Percentiles rank a stretch among this genome's conserved stretches.
Evolutionary conservation across 1,140 invertebrate genomes (phyloP).

Genomic region (Camponotus pennsylvanicus): DNA sequence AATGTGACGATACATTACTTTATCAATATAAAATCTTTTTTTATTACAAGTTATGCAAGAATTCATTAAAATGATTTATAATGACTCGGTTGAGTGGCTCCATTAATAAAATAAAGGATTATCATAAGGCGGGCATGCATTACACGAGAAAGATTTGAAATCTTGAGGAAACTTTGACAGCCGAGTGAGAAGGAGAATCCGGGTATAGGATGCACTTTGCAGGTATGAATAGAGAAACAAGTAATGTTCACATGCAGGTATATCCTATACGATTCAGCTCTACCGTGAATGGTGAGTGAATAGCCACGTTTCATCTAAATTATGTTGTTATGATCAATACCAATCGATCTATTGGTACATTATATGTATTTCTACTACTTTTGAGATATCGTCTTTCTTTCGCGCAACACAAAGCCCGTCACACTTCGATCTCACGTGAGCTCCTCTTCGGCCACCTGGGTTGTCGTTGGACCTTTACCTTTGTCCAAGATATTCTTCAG

Average conservation of each 20-base stretch:
- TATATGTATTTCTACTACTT: conserved; percentile 67
- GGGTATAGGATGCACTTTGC: conserved; percentile 42
- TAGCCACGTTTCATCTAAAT: conserved; percentile 65
- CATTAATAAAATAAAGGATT: conserved; percentile 38
- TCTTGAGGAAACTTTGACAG: neutral
- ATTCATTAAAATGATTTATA: neutral
- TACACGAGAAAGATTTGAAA: conserved; percentile 42
- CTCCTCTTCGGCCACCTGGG: conserved; percentile 74
- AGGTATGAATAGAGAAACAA: conserved; percentile 28
- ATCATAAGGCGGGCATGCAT: conserved; percentile 71
- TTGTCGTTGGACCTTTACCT: conserved; percentile 79
- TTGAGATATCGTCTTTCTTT: conserved; percentile 62
- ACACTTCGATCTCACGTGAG: conserved; percentile 79
- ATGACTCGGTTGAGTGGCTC: conserved; percentile 59
- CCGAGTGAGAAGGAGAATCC: neutral
- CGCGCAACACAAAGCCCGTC: conserved; percentile 76
- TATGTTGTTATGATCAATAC: conserved; percentile 66
- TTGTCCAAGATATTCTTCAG: conserved; percentile 81
- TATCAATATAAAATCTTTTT: too few relatives aligned
- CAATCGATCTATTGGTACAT: conserved; percentile 66
- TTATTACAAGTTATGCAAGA: neutral
- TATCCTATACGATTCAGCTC: conserved; percentile 76
- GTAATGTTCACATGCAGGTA: conserved; percentile 72
- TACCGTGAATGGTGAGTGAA: conserved; percentile 57
- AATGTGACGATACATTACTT: neutral